These are phyloP conservation scores for Diglossa cyanea DNA, from an alignment of 2,797 vertebrate species.

Conservation along the genomic window DNA sequence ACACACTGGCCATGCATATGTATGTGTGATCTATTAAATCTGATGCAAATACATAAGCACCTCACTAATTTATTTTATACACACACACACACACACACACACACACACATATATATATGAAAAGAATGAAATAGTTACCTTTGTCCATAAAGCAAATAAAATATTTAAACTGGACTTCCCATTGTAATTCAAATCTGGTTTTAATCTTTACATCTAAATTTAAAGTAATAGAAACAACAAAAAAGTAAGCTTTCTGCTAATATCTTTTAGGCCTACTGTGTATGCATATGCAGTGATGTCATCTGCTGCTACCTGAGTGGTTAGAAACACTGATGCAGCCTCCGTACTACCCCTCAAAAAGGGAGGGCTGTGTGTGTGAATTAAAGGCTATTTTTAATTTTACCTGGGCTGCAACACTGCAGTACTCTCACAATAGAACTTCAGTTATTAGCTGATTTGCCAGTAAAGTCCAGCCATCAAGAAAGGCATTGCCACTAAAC, in stretches of 20 bases:
- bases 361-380: fast-evolving
- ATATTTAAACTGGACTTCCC: neutral
- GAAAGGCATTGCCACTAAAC: neutral
- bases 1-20: neutral
- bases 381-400: neutral
- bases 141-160: neutral
- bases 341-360: neutral
- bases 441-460: neutral
- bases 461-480: neutral
- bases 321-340: neutral
- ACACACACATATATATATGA: neutral
- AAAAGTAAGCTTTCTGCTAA: neutral
- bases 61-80: neutral
- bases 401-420: neutral
- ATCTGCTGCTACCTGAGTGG: neutral
- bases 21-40: neutral
- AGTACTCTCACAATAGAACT: neutral
- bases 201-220: neutral
- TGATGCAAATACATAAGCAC: neutral
- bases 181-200: neutral
- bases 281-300: neutral
- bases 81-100: neutral
- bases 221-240: neutral
- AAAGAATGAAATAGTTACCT: neutral
- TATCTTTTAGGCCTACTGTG: neutral